A percentile compares a stretch with the other conserved stretches of the same genome.
These are phyloP conservation scores for Spodoptera littoralis DNA, from an alignment of 2,888 invertebrate genomes.

Conservation along the genomic window DNA sequence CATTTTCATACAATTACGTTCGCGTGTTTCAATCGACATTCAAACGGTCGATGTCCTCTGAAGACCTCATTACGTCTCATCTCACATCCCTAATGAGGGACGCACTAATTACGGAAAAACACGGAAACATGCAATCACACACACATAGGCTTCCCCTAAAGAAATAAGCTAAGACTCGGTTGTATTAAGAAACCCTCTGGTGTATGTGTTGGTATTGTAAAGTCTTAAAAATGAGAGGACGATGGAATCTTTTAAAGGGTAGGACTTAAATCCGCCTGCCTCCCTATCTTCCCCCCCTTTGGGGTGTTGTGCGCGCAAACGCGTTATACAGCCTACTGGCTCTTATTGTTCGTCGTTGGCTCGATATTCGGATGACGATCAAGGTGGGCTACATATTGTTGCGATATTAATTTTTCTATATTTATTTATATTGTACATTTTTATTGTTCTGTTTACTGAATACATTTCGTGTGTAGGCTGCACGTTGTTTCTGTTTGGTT, in stretches of 20 bases:
- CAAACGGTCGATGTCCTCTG: constrained; percentile 53
- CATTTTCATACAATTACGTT: constrained; percentile 38
- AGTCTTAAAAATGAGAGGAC: constrained; percentile 89
- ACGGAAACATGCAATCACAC: constrained; percentile 87
- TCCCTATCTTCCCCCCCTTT: constrained; percentile 67
- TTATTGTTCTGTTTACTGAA: too few species aligned
- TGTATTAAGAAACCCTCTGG: constrained; percentile 80
- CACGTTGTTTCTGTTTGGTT: too few species aligned
- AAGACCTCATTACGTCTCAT: constrained; percentile 73
- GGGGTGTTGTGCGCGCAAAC: constrained; percentile 79
- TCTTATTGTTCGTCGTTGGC: constrained; percentile 85
- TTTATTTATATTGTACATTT: constrained; percentile 20
- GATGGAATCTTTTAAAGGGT: constrained; percentile 88
- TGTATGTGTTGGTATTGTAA: constrained; percentile 86
- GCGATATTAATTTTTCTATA: constrained; percentile 65
- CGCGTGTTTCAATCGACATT: constrained; percentile 47
- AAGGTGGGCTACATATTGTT: constrained; percentile 83
- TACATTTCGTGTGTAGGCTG: too few species aligned
- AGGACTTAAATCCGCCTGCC: constrained; percentile 84
- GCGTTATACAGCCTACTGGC: constrained; percentile 83
- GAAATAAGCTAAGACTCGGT: constrained; percentile 59
- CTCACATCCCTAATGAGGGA: constrained; percentile 76
- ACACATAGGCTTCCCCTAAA: constrained; percentile 55
- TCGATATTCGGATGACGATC: constrained; percentile 82
- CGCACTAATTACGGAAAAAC: constrained; percentile 82